phyloP scores from a whole-genome alignment of 2,888 invertebrate species.

The Ligdia adustata region DNA sequence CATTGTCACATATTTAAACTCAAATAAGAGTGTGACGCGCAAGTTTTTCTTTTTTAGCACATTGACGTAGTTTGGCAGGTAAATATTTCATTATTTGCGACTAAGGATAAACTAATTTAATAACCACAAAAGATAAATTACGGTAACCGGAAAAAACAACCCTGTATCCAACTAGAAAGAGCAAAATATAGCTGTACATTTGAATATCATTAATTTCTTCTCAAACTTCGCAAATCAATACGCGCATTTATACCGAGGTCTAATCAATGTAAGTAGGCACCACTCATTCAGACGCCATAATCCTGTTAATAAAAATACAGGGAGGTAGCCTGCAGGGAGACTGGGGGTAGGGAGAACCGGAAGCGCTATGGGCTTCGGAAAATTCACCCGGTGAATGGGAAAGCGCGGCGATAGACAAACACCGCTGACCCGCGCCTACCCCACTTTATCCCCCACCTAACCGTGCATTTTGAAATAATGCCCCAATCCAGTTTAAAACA shows the following conservation, averaged over 20 bases:
- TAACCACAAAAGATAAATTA: background rate
- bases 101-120: conserved; percentile 1
- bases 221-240: conserved; percentile 27
- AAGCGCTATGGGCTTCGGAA: conserved; percentile 79
- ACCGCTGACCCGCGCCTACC: conserved; percentile 66
- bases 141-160: conserved; percentile 1
- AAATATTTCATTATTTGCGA: background rate
- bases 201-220: background rate
- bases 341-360: conserved; percentile 56
- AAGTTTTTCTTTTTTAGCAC: no score
- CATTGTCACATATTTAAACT: no score
- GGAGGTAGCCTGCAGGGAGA: conserved; percentile 56
- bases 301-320: conserved; percentile 82
- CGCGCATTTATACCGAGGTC: conserved; percentile 35
- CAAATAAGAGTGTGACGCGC: no score
- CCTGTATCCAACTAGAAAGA: no score
- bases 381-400: conserved; percentile 82
- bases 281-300: conserved; percentile 77
- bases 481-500: conserved; percentile 40
- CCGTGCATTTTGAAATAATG: conserved; percentile 80
- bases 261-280: conserved; percentile 80
- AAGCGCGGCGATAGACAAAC: conserved; percentile 83
- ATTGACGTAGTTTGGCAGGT: no score
- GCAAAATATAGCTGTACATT: background rate
- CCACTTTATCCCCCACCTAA: conserved; percentile 47